These are phyloP conservation scores for Potorous gilbertii DNA, from an alignment of 2,797 vertebrate genomes.

Conservation along the genomic window DNA sequence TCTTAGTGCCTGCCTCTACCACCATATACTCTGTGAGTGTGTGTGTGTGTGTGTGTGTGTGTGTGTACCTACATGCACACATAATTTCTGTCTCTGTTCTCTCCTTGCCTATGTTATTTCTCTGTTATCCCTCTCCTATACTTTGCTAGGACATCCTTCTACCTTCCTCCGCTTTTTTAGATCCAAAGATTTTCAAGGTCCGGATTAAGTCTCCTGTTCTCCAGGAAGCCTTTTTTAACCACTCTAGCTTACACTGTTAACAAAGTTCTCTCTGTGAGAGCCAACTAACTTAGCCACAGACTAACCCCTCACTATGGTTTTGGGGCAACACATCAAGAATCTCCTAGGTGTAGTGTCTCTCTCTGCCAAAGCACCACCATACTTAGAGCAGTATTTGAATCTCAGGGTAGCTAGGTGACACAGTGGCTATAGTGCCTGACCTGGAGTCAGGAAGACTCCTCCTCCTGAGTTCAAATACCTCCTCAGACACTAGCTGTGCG, in stretches of 20 bases:
- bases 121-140: not conserved
- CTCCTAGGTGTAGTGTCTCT: not conserved
- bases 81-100: not conserved
- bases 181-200: not conserved
- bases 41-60: too few species aligned
- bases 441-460: not conserved
- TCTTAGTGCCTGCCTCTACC: not conserved
- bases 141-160: not conserved
- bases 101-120: not conserved
- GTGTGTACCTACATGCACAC: too few species aligned
- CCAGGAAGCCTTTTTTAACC: not conserved
- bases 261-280: not conserved
- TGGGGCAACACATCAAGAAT: not conserved
- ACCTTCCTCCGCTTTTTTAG: not conserved
- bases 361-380: not conserved
- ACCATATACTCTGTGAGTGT: not conserved
- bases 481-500: not conserved
- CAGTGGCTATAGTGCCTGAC: not conserved
- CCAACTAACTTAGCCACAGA: not conserved
- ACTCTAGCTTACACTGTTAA: not conserved
- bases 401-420: not conserved
- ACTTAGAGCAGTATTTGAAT: not conserved
- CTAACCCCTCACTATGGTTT: not conserved
- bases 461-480: too few species aligned
- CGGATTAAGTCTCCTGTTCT: not conserved